phyloP scores from a whole-genome alignment of 2,113 vertebrate species.

The Drymodes brunneopygia region DNA sequence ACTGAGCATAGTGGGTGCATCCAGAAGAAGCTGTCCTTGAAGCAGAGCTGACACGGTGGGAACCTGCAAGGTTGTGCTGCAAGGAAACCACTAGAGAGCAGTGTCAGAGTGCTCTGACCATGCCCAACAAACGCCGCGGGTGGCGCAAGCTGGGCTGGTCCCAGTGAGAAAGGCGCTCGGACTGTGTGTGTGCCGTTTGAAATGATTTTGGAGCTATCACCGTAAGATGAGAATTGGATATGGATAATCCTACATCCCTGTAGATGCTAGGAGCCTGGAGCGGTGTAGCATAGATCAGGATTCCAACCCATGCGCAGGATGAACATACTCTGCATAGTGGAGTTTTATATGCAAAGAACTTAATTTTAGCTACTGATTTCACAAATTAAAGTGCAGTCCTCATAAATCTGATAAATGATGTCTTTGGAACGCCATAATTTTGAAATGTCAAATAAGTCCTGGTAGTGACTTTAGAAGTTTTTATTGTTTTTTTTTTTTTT shows the following conservation, averaged over 20 bases:
- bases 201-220: neutral
- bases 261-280: neutral
- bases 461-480: neutral
- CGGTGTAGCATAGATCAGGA: rapidly evolving
- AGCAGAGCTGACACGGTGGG: rapidly evolving
- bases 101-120: neutral
- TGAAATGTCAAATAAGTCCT: neutral
- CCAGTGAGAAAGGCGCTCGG: rapidly evolving
- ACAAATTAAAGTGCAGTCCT: neutral
- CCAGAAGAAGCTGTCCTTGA: too few species aligned
- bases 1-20: rapidly evolving
- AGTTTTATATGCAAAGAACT: neutral
- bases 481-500: neutral
- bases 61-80: neutral
- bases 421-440: neutral
- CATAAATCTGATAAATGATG: neutral
- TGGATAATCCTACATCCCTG: neutral
- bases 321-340: too few species aligned
- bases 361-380: neutral
- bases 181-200: rapidly evolving
- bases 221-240: neutral
- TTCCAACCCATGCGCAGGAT: rapidly evolving
- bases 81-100: neutral
- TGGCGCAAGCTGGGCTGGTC: rapidly evolving
- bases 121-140: rapidly evolving